Evolutionary conservation across 2,888 invertebrate species (phyloP).

Genomic region (Cryptosula pallasiana): DNA sequence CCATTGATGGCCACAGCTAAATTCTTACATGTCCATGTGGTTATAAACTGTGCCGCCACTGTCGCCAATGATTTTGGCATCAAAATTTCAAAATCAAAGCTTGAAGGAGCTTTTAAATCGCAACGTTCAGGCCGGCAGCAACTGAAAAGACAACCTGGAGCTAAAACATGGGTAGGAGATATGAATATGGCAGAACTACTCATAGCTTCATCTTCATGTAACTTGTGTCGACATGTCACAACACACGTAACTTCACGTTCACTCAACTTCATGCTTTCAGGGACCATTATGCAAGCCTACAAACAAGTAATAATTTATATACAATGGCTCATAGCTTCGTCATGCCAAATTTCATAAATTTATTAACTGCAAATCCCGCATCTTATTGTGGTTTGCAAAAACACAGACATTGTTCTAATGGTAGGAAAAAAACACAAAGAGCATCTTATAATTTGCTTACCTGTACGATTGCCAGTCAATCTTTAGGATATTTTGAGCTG

Average conservation of each 20-base stretch:
- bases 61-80: neutral
- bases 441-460: no score
- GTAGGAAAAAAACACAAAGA: no score
- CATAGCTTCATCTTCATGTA: neutral
- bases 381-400: no score
- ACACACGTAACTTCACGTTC: slow-evolving; percentile 9
- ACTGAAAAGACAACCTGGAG: neutral
- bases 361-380: no score
- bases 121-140: neutral
- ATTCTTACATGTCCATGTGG: neutral
- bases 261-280: no score
- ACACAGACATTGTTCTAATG: no score
- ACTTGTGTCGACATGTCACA: neutral
- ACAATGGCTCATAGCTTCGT: no score
- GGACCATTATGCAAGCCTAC: no score
- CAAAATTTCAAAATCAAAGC: neutral
- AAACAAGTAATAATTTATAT: no score
- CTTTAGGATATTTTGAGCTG: no score
- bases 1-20: neutral
- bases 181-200: slow-evolving; percentile 4
- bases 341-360: no score
- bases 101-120: neutral
- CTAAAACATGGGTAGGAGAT: neutral
- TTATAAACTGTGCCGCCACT: neutral
- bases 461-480: no score